These are phyloP conservation scores for Erinaceus europaeus DNA, from an alignment of 2,113 vertebrate genomes.

Conservation along the genomic window DNA sequence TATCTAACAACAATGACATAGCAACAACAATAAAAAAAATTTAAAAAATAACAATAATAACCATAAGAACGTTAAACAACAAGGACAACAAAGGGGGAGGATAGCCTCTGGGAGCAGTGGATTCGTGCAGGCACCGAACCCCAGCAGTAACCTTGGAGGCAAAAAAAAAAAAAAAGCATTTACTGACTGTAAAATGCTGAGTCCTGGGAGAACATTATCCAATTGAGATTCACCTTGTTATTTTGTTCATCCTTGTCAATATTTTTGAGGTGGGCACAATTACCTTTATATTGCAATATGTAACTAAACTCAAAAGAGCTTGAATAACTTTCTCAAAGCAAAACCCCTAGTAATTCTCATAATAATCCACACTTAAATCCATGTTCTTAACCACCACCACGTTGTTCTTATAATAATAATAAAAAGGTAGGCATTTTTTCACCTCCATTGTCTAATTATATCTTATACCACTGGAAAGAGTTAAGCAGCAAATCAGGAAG, in stretches of 20 bases:
- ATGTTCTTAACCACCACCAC: not conserved
- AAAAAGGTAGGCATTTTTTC: rapidly evolving
- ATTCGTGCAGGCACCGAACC: too few relatives aligned
- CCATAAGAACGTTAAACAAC: too few relatives aligned
- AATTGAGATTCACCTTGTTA: not conserved
- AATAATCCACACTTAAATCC: not conserved
- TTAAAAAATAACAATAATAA: too few relatives aligned
- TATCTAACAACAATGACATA: too few relatives aligned
- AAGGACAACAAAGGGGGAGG: too few relatives aligned
- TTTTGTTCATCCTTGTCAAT: not conserved
- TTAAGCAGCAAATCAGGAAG: too few relatives aligned
- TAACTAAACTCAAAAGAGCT: not conserved
- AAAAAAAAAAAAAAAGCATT: too few relatives aligned
- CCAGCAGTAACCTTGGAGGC: too few relatives aligned
- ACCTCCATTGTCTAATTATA: too few relatives aligned
- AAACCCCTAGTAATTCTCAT: not conserved
- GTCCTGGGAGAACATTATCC: not conserved
- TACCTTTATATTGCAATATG: not conserved
- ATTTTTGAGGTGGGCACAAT: not conserved
- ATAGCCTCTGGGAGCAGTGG: too few relatives aligned
- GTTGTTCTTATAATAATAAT: not conserved
- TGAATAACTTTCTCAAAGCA: not conserved
- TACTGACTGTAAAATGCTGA: not conserved
- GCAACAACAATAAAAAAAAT: not conserved
- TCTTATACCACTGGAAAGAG: not conserved